Conservation (phyloP, 2,113 vertebrate genomes). For the Gila orcuttii region DNA sequence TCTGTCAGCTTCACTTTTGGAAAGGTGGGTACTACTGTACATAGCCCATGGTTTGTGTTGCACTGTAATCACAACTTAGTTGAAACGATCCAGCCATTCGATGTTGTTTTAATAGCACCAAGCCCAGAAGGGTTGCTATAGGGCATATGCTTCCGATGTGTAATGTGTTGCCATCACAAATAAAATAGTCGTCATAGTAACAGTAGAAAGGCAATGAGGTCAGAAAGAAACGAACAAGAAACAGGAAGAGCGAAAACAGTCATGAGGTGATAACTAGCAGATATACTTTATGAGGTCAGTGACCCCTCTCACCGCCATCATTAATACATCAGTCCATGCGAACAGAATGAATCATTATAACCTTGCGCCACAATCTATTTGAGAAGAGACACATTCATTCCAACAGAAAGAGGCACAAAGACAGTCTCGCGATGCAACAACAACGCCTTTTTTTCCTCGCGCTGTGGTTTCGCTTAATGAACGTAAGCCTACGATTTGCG, state of each 20-base stretch:
- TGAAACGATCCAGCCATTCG: constrained; percentile 29
- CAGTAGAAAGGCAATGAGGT: constrained; percentile 65
- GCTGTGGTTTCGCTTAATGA: not conserved
- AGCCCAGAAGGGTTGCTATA: constrained; percentile 66
- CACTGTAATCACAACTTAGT: not conserved
- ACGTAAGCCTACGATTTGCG: not conserved
- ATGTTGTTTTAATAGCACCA: constrained; percentile 65
- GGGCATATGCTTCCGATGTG: constrained; percentile 64
- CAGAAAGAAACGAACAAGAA: constrained; percentile 3
- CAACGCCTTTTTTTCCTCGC: not conserved
- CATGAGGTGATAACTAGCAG: constrained; percentile 39
- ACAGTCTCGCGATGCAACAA: constrained; percentile 49
- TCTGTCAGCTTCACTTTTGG: constrained; percentile 10
- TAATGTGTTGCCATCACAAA: constrained; percentile 75
- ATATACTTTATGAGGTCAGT: not conserved
- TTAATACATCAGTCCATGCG: not conserved
- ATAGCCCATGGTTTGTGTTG: constrained; percentile 22
- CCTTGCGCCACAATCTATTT: constrained; percentile 15
- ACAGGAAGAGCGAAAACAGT: constrained; percentile 45
- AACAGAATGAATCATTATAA: constrained; percentile 33
- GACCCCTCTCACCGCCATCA: too few species aligned
- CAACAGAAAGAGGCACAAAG: constrained; percentile 35
- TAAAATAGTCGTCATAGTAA: constrained; percentile 67
- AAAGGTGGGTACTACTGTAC: constrained; percentile 15
- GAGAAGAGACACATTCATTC: constrained; percentile 52